A percentile compares a stretch with the other conserved stretches of the same genome.
phyloP scores from a whole-genome alignment of 2,888 invertebrate species.

The Drosophila trichaetosa region DNA sequence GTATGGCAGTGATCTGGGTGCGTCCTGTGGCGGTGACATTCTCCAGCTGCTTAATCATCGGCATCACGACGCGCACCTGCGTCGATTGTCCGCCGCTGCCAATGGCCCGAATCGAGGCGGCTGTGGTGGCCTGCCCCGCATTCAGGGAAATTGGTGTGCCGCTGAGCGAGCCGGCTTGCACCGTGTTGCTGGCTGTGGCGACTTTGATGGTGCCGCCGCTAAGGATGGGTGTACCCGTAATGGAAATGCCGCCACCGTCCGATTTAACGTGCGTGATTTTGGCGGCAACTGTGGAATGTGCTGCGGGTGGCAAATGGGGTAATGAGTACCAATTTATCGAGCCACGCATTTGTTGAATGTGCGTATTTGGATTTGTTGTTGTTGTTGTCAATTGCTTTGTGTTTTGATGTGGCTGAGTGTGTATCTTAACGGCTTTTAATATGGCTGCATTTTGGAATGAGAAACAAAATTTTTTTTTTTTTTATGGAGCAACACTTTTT shows the following conservation, averaged over 20 bases:
- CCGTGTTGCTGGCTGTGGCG: conserved; percentile 63
- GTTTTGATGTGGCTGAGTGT: conserved; percentile 57
- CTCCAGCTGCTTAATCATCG: conserved; percentile 86
- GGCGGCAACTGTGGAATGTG: conserved; percentile 84
- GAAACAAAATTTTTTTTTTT: conserved; percentile 16
- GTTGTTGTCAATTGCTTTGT: conserved; percentile 54
- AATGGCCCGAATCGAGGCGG: conserved; percentile 81
- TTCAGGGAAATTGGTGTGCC: conserved; percentile 76
- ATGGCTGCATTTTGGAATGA: conserved; percentile 45
- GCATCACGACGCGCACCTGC: conserved; percentile 84
- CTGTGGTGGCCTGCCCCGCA: conserved; percentile 76
- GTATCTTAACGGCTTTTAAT: conserved; percentile 70
- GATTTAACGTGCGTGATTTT: conserved; percentile 86
- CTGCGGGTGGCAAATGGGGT: conserved; percentile 68
- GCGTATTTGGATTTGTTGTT: conserved; percentile 52
- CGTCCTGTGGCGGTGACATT: conserved; percentile 78
- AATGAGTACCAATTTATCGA: conserved; percentile 74
- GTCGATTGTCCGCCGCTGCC: conserved; percentile 83
- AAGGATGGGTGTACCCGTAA: conserved; percentile 60
- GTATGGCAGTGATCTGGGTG: conserved; percentile 84
- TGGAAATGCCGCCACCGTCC: conserved; percentile 79
- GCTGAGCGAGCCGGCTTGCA: conserved; percentile 63
- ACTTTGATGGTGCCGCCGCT: conserved; percentile 79
- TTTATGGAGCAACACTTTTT: conserved; percentile 44
- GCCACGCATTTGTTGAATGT: conserved; percentile 65